Evolutionary conservation across 2,888 invertebrate genomes (phyloP).

Genomic region (Philonicus albiceps): DNA sequence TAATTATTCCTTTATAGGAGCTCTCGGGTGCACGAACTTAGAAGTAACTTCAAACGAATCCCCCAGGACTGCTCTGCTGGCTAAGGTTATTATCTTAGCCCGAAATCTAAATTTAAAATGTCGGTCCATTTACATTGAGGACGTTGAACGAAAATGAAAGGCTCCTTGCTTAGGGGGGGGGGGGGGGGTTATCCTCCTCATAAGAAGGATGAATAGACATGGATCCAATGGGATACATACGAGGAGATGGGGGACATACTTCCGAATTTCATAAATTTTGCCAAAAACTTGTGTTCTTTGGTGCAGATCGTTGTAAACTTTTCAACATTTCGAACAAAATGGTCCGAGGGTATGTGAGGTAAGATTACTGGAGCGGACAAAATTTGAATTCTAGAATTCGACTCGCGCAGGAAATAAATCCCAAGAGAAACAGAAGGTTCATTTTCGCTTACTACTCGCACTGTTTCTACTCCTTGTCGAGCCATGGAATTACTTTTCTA

Average conservation of each 20-base stretch:
- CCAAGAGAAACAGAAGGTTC: not conserved
- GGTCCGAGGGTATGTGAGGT: not conserved
- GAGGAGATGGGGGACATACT: not conserved
- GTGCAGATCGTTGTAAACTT: not conserved
- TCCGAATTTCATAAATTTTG: not conserved
- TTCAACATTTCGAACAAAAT: not conserved
- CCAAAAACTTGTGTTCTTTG: not conserved
- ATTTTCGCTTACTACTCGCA: not conserved
- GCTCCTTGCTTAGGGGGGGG: not conserved
- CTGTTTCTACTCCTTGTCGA: not conserved
- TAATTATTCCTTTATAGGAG: not conserved
- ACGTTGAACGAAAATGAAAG: not conserved
- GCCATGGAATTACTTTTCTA: not conserved
- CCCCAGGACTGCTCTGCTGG: not conserved
- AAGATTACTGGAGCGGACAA: not conserved
- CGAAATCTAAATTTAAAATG: not conserved
- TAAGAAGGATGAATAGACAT: not conserved
- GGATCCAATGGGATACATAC: not conserved
- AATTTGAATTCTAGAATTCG: not conserved
- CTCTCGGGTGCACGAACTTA: not conserved
- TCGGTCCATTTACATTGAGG: not conserved
- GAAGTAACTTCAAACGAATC: not conserved
- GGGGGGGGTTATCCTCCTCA: not conserved
- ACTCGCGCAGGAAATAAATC: not conserved
- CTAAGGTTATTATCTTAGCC: not conserved